Evolutionary conservation across 2,797 vertebrate genomes (phyloP).

Genomic region (Tokudaia tokunoshimensis): DNA sequence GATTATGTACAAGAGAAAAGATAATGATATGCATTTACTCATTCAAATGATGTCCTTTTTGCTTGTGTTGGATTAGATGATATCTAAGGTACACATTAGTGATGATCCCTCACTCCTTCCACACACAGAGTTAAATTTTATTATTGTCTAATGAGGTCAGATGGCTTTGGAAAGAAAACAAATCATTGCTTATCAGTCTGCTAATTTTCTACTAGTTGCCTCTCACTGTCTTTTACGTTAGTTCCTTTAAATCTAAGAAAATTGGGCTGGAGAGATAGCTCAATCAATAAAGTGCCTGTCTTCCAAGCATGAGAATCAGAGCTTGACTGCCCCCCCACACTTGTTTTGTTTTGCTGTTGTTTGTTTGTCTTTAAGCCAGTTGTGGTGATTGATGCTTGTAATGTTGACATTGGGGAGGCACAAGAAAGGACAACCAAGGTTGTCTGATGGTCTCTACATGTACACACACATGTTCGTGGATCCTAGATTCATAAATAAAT

Average conservation of each 20-base stretch:
- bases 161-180: neutral
- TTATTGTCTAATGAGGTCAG: slow-evolving; percentile 52
- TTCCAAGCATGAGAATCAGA: neutral
- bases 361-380: neutral
- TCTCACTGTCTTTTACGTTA: slow-evolving; percentile 53
- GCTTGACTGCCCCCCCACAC: neutral
- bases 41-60: slow-evolving; percentile 42
- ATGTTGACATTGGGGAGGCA: neutral
- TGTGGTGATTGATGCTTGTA: neutral
- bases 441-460: neutral
- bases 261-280: neutral
- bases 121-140: slow-evolving; percentile 20
- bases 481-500: no score
- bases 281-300: neutral
- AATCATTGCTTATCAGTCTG: slow-evolving; percentile 23
- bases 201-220: slow-evolving; percentile 17
- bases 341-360: neutral
- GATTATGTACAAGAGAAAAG: slow-evolving; percentile 33
- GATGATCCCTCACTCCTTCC: neutral
- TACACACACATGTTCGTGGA: neutral
- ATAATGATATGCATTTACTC: neutral
- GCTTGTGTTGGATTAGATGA: slow-evolving; percentile 14
- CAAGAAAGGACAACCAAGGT: neutral
- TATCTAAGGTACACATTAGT: slow-evolving; percentile 3
- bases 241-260: slow-evolving; percentile 44